Conservation (phyloP, 2,113 vertebrate species). For the Pteropus alecto region DNA sequence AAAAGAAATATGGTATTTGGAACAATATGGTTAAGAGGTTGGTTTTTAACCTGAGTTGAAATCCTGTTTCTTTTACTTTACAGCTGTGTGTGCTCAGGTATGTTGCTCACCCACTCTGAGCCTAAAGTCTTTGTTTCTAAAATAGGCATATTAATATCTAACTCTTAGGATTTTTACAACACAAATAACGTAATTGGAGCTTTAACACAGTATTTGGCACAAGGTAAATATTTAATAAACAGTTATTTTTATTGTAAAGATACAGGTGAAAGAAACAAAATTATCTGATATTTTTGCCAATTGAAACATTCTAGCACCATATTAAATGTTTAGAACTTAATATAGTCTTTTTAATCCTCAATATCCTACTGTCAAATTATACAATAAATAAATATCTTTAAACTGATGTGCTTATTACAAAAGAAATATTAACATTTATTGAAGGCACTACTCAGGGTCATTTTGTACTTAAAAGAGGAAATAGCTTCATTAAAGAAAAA, state of each 20-base stretch:
- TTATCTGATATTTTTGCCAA: slow-evolving; percentile 9
- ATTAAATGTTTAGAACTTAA: not conserved
- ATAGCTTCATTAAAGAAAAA: slow-evolving; percentile 14
- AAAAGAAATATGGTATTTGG: not conserved
- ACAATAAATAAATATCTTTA: slow-evolving; percentile 25
- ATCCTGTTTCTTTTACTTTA: not conserved
- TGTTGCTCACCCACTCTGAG: not conserved
- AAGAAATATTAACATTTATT: slow-evolving; percentile 31
- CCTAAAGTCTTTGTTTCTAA: slow-evolving; percentile 40
- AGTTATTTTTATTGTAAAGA: slow-evolving; percentile 21
- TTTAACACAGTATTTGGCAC: not conserved
- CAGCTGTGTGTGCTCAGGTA: not conserved
- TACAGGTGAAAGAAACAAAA: slow-evolving; percentile 18
- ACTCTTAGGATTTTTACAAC: not conserved
- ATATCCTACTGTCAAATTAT: not conserved
- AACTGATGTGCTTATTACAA: not conserved
- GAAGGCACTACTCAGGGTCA: not conserved
- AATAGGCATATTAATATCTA: not conserved
- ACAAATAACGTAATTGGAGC: not conserved
- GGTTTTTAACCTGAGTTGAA: not conserved
- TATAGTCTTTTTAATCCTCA: slow-evolving; percentile 30
- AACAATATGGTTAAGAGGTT: not conserved
- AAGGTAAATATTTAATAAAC: not conserved
- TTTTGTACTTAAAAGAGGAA: slow-evolving; percentile 39
- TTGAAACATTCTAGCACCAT: not conserved